phyloP scores from a whole-genome alignment of 2,797 vertebrate species.

The Platyrinchus mystaceus region DNA sequence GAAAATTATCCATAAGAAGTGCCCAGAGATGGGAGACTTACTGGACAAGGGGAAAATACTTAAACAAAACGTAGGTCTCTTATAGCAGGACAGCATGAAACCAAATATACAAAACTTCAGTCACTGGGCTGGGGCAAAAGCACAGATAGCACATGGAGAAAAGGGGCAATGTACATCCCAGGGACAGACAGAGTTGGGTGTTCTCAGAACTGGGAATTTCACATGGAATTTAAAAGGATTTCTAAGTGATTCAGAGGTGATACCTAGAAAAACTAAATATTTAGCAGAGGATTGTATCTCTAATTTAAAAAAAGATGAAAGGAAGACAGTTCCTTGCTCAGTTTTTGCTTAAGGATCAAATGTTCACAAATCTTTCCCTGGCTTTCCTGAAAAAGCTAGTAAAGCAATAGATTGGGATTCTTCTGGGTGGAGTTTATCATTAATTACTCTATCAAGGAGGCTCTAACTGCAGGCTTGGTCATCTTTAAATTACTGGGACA shows the following conservation, averaged over 20 bases:
- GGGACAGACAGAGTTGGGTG: background rate
- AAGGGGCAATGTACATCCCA: background rate
- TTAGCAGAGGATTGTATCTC: background rate
- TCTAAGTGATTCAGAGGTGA: background rate
- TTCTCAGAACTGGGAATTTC: background rate
- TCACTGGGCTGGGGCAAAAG: background rate
- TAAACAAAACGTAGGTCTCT: background rate
- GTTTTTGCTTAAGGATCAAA: background rate
- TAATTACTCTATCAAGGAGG: background rate
- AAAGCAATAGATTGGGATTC: background rate
- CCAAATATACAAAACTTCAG: background rate
- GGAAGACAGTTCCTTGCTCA: background rate
- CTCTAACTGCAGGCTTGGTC: background rate
- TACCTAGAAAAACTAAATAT: background rate
- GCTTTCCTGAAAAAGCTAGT: background rate
- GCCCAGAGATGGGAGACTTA: background rate
- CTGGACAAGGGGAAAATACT: background rate
- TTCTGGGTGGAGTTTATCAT: background rate
- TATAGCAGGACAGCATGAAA: background rate
- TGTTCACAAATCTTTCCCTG: background rate
- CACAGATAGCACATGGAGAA: rapidly evolving
- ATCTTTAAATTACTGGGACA: background rate
- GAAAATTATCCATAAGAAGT: background rate
- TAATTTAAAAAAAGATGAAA: background rate
- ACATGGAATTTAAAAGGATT: background rate